Evolutionary conservation across 2,113 vertebrate species (phyloP).

Genomic region (Empidonax alnorum): DNA sequence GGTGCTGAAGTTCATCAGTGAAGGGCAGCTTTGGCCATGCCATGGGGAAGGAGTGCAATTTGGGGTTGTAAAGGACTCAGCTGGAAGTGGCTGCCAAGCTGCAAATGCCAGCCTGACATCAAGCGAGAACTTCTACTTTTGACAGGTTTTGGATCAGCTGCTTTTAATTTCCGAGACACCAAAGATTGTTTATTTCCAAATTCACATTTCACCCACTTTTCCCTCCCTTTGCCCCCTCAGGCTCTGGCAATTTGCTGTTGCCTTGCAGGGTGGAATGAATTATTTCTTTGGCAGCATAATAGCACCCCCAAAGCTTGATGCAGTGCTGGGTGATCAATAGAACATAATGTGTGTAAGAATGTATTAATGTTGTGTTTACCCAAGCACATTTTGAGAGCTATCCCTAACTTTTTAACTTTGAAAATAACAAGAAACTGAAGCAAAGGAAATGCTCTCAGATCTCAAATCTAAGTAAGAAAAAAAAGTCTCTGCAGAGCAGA

Average conservation of each 20-base stretch:
- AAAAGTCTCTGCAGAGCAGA: neutral
- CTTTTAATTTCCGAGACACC: neutral
- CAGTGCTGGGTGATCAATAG: neutral
- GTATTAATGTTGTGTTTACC: neutral
- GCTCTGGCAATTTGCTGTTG: neutral
- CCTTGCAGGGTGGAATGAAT: neutral
- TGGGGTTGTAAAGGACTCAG: neutral
- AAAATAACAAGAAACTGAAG: neutral
- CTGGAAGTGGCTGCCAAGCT: neutral
- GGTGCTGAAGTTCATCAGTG: neutral
- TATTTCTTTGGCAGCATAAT: neutral
- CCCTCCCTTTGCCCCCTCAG: neutral
- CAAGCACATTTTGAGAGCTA: neutral
- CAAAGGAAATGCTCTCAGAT: neutral
- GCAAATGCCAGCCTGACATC: neutral
- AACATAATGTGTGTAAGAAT: neutral
- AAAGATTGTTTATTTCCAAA: neutral
- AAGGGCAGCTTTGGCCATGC: neutral
- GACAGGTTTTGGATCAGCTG: neutral
- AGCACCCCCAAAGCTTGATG: neutral
- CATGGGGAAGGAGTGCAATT: neutral
- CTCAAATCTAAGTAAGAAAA: neutral
- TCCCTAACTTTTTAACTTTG: neutral
- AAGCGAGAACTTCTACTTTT: neutral
- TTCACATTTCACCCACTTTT: neutral